These are phyloP conservation scores for Phrynosoma blainvillii DNA, from an alignment of 2,113 vertebrate species.

Conservation along the genomic window DNA sequence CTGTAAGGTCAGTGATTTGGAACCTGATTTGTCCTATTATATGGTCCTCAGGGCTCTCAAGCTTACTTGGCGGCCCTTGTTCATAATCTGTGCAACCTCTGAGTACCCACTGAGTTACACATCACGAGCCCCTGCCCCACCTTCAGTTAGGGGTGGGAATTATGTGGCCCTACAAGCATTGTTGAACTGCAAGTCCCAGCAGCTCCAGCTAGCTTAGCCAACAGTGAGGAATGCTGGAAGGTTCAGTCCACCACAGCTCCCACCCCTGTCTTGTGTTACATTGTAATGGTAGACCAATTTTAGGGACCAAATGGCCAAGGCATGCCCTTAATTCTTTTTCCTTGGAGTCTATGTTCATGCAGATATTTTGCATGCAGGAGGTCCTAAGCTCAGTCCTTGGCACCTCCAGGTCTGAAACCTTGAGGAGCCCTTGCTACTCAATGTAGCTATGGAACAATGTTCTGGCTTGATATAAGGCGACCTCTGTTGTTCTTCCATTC, in stretches of 20 bases:
- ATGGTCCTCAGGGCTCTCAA: slow-evolving; percentile 10
- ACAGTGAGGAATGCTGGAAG: too few species aligned
- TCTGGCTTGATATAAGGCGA: background rate
- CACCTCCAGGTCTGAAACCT: background rate
- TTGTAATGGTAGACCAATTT: background rate
- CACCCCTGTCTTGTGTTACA: too few species aligned
- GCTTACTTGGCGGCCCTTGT: background rate
- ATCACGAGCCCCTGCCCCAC: too few species aligned
- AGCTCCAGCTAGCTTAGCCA: too few species aligned
- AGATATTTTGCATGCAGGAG: background rate
- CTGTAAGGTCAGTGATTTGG: background rate
- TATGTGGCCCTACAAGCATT: too few species aligned
- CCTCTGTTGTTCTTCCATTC: too few species aligned
- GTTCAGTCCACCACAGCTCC: too few species aligned
- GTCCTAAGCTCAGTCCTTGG: background rate
- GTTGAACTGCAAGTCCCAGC: too few species aligned
- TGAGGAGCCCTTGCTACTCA: background rate
- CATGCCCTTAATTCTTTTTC: background rate
- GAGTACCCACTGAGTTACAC: too few species aligned
- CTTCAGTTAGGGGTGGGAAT: too few species aligned
- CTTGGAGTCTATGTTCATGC: background rate
- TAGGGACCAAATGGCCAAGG: background rate
- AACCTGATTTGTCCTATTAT: background rate
- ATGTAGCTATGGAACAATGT: background rate
- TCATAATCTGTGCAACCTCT: background rate